These are phyloP conservation scores for Rana temporaria DNA, from an alignment of 2,113 vertebrate species.

Conservation along the genomic window DNA sequence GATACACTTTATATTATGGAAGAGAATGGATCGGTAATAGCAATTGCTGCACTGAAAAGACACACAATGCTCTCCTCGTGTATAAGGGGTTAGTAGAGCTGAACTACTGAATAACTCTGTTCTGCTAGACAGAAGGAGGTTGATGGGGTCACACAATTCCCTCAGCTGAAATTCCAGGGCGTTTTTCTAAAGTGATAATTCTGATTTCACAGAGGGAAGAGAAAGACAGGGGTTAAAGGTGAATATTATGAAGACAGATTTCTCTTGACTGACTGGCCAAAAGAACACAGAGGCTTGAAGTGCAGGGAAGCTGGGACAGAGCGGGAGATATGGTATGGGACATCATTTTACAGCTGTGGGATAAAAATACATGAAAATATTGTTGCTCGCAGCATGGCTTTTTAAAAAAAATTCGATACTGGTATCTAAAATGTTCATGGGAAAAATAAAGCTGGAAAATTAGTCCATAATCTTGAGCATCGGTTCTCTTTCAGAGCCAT, in stretches of 20 bases:
- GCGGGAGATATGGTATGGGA: too few species aligned
- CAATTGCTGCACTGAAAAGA: neutral
- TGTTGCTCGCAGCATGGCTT: neutral
- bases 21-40: neutral
- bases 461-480: too few species aligned
- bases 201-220: conserved; percentile 35
- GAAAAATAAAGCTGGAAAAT: too few species aligned
- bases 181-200: conserved; percentile 36
- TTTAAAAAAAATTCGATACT: too few species aligned
- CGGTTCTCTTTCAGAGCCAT: too few species aligned
- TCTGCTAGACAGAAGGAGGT: conserved; percentile 33
- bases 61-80: conserved; percentile 16
- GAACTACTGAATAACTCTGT: conserved; percentile 30
- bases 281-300: neutral
- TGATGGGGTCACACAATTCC: conserved; percentile 40
- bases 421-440: too few species aligned
- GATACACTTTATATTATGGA: neutral
- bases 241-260: conserved; percentile 28
- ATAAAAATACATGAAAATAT: conserved; percentile 9
- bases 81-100: conserved; percentile 29
- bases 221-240: conserved; percentile 14
- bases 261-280: neutral
- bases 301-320: neutral
- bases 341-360: conserved; percentile 1
- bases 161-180: conserved; percentile 38